A percentile compares a stretch with the other conserved stretches of the same genome.
Conservation (phyloP, 2,888 invertebrate genomes). For the Spialia ferax region DNA sequence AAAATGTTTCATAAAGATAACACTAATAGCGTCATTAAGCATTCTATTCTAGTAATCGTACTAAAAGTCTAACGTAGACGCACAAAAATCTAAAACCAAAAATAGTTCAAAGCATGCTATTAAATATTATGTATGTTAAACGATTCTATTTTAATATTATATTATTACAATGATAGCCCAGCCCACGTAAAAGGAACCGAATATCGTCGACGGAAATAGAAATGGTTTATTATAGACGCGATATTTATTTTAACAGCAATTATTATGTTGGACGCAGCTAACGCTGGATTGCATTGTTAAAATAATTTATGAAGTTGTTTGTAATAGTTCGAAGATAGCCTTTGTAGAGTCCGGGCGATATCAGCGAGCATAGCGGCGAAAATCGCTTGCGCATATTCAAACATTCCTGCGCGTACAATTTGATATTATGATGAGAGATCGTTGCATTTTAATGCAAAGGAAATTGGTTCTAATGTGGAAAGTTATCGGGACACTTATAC, state of each 20-base stretch:
- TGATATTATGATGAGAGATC: conserved; percentile 30
- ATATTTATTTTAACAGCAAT: conserved; percentile 20
- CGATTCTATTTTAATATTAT: too few species aligned
- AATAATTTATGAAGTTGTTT: conserved; percentile 38
- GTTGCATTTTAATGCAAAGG: conserved; percentile 33
- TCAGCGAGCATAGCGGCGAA: conserved; percentile 5
- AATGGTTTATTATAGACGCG: conserved; percentile 24
- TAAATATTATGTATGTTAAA: too few species aligned
- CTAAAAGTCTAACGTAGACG: too few species aligned
- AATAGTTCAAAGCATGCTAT: too few species aligned
- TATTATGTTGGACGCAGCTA: conserved; percentile 23
- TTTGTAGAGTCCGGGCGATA: conserved; percentile 7
- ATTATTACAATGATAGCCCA: background rate
- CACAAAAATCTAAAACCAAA: too few species aligned
- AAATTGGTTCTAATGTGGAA: conserved; percentile 35
- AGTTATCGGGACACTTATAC: conserved; percentile 23
- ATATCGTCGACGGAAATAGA: conserved; percentile 19
- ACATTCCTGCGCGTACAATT: conserved; percentile 31
- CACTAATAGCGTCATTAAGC: too few species aligned
- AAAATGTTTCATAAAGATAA: too few species aligned
- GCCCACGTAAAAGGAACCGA: background rate
- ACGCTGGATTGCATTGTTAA: conserved; percentile 24
- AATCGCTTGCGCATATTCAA: conserved; percentile 28
- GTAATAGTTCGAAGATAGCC: conserved; percentile 20
- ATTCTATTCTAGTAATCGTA: too few species aligned